phyloP scores from a whole-genome alignment of 1,140 invertebrate species.

The Drosophila ercepeae region DNA sequence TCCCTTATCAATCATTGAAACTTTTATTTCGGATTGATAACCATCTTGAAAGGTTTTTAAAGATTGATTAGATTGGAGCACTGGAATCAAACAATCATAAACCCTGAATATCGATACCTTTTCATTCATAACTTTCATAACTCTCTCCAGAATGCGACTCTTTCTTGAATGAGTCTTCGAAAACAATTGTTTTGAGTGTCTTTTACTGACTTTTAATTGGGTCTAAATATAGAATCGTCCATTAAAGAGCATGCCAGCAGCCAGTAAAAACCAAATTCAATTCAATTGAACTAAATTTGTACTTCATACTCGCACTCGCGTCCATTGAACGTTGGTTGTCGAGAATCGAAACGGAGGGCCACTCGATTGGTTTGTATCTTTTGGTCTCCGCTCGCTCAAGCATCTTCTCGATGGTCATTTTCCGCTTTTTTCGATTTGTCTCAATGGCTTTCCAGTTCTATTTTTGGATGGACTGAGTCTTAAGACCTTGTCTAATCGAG shows the following conservation, averaged over 20 bases:
- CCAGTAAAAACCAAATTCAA: conserved; percentile 31
- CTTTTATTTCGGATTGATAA: conserved; percentile 32
- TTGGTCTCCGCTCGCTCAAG: conserved; percentile 19
- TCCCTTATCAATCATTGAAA: conserved; percentile 15
- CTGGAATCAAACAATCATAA: conserved; percentile 5
- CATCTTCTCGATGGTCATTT: conserved; percentile 12
- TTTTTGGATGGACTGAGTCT: conserved; percentile 27
- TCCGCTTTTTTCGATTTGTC: neutral
- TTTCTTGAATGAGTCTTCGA: conserved; percentile 38
- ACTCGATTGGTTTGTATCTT: conserved; percentile 62
- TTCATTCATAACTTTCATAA: conserved; percentile 44
- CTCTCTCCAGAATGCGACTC: conserved; percentile 14
- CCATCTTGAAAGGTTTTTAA: neutral
- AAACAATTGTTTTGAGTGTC: conserved; percentile 49
- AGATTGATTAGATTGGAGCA: conserved; percentile 31
- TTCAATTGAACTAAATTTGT: conserved; percentile 80
- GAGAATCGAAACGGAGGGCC: conserved; percentile 27
- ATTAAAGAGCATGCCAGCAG: conserved; percentile 42
- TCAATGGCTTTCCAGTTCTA: conserved; percentile 17
- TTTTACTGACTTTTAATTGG: conserved; percentile 59
- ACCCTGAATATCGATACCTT: conserved; percentile 16
- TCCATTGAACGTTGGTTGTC: conserved; percentile 6
- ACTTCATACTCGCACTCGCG: conserved; percentile 22
- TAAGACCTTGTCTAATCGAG: conserved; percentile 42
- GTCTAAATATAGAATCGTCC: conserved; percentile 72